phyloP scores from a whole-genome alignment of 2,888 invertebrate genomes.

The Drosophila differens region DNA sequence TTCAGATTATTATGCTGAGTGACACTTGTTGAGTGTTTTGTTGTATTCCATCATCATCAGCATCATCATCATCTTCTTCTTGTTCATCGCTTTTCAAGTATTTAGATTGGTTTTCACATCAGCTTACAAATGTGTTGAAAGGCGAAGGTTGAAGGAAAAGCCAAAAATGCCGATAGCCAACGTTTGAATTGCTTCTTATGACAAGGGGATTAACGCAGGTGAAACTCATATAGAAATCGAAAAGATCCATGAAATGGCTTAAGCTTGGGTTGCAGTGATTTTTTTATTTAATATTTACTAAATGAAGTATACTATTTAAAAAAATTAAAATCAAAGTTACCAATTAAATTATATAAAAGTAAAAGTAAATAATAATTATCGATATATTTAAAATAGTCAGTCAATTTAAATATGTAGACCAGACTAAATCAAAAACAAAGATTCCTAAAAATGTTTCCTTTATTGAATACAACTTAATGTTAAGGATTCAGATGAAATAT shows the following conservation, averaged over 20 bases:
- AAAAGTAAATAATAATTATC: background rate
- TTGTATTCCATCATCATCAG: background rate
- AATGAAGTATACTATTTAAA: background rate
- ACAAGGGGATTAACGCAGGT: slow-evolving; percentile 22
- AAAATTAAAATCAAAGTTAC: background rate
- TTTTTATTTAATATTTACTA: background rate
- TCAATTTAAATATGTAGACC: background rate
- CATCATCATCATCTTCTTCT: background rate
- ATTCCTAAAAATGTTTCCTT: background rate
- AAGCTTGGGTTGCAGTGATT: background rate
- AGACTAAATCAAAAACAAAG: background rate
- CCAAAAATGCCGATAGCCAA: slow-evolving; percentile 11
- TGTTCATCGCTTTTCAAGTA: background rate
- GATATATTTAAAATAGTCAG: background rate
- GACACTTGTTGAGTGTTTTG: slow-evolving; percentile 50
- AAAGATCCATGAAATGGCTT: background rate
- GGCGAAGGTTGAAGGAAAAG: slow-evolving; percentile 9
- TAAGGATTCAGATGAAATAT: background rate
- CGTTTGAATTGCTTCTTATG: slow-evolving; percentile 7
- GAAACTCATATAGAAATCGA: background rate
- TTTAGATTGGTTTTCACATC: slow-evolving; percentile 31
- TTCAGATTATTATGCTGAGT: slow-evolving; percentile 15
- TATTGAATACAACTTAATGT: background rate
- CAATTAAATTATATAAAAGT: background rate
- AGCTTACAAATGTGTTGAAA: slow-evolving; percentile 40